These are phyloP conservation scores for Fistularia tabacaria DNA, from an alignment of 2,797 vertebrate genomes.

Conservation along the genomic window DNA sequence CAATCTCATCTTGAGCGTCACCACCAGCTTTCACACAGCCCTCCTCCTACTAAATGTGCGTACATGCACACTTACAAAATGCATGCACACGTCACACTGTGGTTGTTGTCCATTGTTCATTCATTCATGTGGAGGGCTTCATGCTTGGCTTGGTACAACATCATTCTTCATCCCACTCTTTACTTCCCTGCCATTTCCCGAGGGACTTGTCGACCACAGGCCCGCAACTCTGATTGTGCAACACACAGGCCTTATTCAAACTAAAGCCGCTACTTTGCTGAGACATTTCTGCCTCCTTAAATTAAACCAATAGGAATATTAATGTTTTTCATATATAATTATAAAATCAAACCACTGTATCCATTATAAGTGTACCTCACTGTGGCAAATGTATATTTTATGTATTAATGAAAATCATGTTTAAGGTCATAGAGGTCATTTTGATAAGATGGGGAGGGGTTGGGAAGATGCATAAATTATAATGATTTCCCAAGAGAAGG, in stretches of 20 bases:
- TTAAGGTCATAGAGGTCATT: too few relatives aligned
- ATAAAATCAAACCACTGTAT: conserved; percentile 19
- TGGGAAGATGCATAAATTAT: too few relatives aligned
- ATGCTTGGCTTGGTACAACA: conserved; percentile 65
- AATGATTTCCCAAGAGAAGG: too few relatives aligned
- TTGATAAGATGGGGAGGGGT: too few relatives aligned
- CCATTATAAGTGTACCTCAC: neutral
- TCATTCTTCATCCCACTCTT: conserved; percentile 70
- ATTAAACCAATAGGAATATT: conserved; percentile 37
- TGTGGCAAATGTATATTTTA: too few relatives aligned
- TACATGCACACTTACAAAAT: conserved; percentile 20
- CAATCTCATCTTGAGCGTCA: conserved; percentile 40
- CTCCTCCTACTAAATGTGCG: conserved; percentile 18
- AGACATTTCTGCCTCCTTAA: conserved; percentile 41
- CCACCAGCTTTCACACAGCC: conserved; percentile 17
- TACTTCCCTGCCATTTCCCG: conserved; percentile 56
- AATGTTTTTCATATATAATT: conserved; percentile 38
- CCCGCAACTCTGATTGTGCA: conserved; percentile 67
- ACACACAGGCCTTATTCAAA: conserved; percentile 71
- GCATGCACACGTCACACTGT: conserved; percentile 48
- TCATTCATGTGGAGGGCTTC: conserved; percentile 72
- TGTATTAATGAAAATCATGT: too few relatives aligned
- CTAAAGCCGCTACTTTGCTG: conserved; percentile 29
- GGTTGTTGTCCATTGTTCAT: conserved; percentile 77
- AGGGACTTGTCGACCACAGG: conserved; percentile 58